Evolutionary conservation across 2,113 vertebrate species (phyloP).

Genomic region (Psittacula cyanocephala): DNA sequence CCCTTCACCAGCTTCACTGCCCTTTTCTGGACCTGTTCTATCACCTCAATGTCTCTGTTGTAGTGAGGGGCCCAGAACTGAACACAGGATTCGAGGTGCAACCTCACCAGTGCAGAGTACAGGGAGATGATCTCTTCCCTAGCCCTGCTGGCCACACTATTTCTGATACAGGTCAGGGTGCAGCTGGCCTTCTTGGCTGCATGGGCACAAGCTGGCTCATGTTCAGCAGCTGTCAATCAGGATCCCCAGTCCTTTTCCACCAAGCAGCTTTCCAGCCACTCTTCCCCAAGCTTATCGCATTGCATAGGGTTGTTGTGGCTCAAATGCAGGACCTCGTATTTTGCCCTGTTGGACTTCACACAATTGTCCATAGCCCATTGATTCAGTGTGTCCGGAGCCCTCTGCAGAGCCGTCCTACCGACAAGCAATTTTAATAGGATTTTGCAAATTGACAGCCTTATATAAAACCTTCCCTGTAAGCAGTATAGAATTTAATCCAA

Average conservation of each 20-base stretch:
- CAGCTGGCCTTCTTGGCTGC: neutral
- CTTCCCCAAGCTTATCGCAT: neutral
- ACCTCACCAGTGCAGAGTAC: neutral
- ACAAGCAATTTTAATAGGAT: conserved; percentile 38
- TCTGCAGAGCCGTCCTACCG: neutral
- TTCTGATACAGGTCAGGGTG: neutral
- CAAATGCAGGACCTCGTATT: neutral
- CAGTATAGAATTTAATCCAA: neutral
- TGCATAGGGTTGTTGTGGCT: neutral
- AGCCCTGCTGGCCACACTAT: neutral
- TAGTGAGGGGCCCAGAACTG: neutral
- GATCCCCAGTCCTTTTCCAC: neutral
- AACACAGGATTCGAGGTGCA: neutral
- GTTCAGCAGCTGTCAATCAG: neutral
- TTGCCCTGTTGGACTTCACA: neutral
- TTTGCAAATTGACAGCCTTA: conserved; percentile 41
- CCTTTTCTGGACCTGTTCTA: neutral
- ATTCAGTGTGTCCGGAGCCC: neutral
- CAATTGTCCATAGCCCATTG: neutral
- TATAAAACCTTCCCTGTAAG: conserved; percentile 46
- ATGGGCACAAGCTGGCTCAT: neutral
- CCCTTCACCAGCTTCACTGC: neutral
- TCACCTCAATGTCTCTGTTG: neutral
- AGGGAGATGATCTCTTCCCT: neutral
- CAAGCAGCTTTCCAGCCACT: neutral